Evolutionary conservation across 2,113 vertebrate species (phyloP).

Genomic region (Gallinago undulata): DNA sequence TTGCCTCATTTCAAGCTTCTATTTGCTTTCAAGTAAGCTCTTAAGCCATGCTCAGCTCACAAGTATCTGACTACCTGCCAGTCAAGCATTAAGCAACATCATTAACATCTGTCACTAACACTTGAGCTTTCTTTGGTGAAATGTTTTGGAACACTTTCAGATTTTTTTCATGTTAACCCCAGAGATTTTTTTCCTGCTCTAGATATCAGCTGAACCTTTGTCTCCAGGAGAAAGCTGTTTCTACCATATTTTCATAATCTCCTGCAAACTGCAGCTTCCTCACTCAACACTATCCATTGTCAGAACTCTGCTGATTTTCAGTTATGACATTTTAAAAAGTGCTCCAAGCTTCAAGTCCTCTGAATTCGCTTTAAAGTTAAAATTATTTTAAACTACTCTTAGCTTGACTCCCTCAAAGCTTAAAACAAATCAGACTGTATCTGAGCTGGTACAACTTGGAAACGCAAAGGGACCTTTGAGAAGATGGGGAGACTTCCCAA

Average conservation of each 20-base stretch:
- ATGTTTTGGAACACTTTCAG: constrained; percentile 2
- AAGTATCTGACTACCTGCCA: constrained; percentile 53
- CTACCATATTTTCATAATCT: background rate
- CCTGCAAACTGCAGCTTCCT: background rate
- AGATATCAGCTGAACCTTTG: background rate
- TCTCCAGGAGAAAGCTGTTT: background rate
- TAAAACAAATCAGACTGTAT: background rate
- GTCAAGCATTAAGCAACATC: constrained; percentile 38
- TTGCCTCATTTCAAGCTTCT: constrained; percentile 44
- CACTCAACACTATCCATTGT: background rate
- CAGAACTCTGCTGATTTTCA: background rate
- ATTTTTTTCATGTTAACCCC: background rate
- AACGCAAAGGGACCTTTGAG: background rate
- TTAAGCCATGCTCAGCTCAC: background rate
- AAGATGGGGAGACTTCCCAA: background rate
- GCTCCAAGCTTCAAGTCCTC: background rate
- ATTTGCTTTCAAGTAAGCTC: constrained; percentile 41
- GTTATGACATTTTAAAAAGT: background rate
- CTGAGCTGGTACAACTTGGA: background rate
- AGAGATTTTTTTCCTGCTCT: background rate
- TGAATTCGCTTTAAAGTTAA: background rate
- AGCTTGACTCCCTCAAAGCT: background rate
- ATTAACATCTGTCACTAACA: constrained; percentile 45
- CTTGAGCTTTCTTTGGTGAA: constrained; percentile 20
- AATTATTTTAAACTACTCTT: background rate